Percentiles rank a stretch among this genome's conserved stretches.
These are phyloP conservation scores for Deilephila porcellus DNA, from an alignment of 2,888 invertebrate species.

Conservation along the genomic window DNA sequence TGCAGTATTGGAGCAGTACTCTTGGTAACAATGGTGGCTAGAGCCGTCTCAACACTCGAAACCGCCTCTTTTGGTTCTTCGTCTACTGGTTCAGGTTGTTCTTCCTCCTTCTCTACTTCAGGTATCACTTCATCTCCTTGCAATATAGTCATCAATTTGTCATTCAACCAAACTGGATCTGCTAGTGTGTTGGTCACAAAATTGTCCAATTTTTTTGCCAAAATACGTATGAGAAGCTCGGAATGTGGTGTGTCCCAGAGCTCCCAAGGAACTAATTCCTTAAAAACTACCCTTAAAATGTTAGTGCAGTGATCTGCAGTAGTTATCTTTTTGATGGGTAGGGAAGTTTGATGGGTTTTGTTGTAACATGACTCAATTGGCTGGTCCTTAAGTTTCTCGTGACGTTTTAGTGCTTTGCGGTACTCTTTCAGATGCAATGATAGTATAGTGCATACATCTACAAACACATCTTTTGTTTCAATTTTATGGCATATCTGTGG, in stretches of 20 bases:
- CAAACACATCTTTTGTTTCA: conserved; percentile 74
- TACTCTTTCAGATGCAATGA: conserved; percentile 87
- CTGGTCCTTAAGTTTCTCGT: conserved; percentile 73
- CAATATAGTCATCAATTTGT: conserved; percentile 64
- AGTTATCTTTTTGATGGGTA: conserved; percentile 62
- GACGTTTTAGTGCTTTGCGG: conserved; percentile 84
- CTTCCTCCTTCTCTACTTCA: conserved; percentile 35
- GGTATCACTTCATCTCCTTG: conserved; percentile 47
- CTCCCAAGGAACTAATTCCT: conserved; percentile 88
- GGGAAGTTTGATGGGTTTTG: conserved; percentile 65
- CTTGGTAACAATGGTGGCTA: background rate
- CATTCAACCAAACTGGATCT: conserved; percentile 81
- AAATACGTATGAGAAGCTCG: conserved; percentile 85
- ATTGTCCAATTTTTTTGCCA: conserved; percentile 84
- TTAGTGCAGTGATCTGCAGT: conserved; percentile 85
- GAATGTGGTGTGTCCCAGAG: conserved; percentile 88
- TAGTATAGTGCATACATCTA: conserved; percentile 80
- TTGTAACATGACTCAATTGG: conserved; percentile 81
- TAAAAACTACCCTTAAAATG: conserved; percentile 84
- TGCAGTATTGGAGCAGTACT: conserved; percentile 41
- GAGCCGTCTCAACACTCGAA: background rate
- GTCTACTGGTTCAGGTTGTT: conserved; percentile 33
- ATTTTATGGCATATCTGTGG: conserved; percentile 76
- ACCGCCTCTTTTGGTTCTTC: conserved; percentile 35
- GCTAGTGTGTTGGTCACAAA: conserved; percentile 78